A percentile compares a stretch with the other conserved stretches of the same genome.
These are phyloP conservation scores for Acleris laterana DNA, from an alignment of 2,888 invertebrate species.

Conservation along the genomic window DNA sequence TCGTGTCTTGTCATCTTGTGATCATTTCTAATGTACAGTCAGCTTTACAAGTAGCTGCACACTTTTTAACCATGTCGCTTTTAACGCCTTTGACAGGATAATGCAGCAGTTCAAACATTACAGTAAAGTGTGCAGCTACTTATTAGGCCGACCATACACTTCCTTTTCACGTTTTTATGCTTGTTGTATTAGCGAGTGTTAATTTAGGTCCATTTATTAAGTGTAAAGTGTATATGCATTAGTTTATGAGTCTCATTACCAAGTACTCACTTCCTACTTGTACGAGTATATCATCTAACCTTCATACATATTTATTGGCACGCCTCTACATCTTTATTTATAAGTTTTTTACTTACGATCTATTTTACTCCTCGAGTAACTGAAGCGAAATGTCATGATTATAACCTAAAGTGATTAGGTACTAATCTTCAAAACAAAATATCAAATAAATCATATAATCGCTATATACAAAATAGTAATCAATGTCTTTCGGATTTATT, in stretches of 20 bases:
- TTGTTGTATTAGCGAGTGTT: constrained; percentile 16
- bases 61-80: too few species aligned
- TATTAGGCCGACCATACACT: not conserved
- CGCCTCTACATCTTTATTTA: constrained; percentile 42
- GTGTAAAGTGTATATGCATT: constrained; percentile 15
- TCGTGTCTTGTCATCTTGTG: too few species aligned
- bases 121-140: too few species aligned
- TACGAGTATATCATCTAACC: constrained; percentile 37
- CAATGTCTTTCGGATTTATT: too few species aligned
- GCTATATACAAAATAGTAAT: too few species aligned
- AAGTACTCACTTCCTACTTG: constrained; percentile 36
- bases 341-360: constrained; percentile 5
- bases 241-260: constrained; percentile 20
- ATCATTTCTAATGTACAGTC: too few species aligned
- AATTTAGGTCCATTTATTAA: constrained; percentile 24
- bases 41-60: too few species aligned
- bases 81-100: too few species aligned
- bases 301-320: constrained; percentile 44
- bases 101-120: too few species aligned
- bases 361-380: constrained; percentile 22
- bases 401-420: not conserved
- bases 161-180: constrained; percentile 25
- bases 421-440: too few species aligned
- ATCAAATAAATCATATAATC: too few species aligned
- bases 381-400: constrained; percentile 9